These are phyloP conservation scores for Nymphalis urticae DNA, from an alignment of 2,888 invertebrate genomes.

Conservation along the genomic window DNA sequence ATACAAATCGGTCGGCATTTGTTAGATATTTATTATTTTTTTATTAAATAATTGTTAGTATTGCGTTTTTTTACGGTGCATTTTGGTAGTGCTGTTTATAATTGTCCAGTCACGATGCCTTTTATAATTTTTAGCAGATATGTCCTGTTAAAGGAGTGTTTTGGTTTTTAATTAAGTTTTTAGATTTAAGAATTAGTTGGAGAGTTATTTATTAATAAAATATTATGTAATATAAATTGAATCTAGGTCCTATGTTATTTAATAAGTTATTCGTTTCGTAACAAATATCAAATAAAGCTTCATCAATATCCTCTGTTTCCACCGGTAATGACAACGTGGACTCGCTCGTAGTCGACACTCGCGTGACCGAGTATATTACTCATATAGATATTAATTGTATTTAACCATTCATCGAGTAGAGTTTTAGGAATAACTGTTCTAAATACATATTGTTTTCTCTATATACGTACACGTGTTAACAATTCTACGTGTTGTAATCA, in stretches of 20 bases:
- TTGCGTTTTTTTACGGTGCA: no score
- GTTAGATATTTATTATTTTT: neutral
- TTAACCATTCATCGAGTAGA: neutral
- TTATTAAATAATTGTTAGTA: constrained; percentile 3
- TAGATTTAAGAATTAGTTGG: neutral
- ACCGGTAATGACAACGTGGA: neutral
- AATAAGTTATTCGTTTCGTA: no score
- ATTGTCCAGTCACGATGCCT: no score
- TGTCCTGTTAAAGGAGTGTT: neutral
- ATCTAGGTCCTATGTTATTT: neutral
- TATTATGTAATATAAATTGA: neutral
- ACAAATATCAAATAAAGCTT: neutral
- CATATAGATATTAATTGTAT: neutral
- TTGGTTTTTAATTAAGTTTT: neutral
- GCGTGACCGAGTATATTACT: neutral
- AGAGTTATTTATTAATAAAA: constrained; percentile 2
- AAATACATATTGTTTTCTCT: neutral
- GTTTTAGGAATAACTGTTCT: neutral
- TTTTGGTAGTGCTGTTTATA: no score
- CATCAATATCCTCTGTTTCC: neutral
- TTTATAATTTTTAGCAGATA: no score
- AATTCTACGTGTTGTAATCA: neutral
- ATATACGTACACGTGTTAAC: neutral
- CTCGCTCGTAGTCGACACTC: neutral
- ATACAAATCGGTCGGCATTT: neutral